phyloP scores from a whole-genome alignment of 2,797 vertebrate species.

The Caiman crocodilus region DNA sequence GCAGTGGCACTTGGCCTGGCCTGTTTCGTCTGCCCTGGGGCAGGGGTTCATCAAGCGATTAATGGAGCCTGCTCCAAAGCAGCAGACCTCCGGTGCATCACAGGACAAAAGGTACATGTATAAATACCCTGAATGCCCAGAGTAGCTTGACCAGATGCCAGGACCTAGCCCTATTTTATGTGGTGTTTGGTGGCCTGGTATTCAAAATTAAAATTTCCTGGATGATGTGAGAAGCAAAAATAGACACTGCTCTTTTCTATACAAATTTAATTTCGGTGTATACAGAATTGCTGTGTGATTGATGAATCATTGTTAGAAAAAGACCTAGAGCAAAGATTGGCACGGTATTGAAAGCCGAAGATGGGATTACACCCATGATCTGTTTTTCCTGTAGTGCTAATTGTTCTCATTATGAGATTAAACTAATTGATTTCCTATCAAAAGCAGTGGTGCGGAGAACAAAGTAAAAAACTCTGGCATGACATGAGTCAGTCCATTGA shows the following conservation, averaged over 20 bases:
- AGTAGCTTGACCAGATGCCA: background rate
- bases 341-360: constrained; percentile 6
- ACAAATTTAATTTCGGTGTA: accelerated
- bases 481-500: constrained; percentile 35
- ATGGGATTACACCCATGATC: constrained; percentile 17
- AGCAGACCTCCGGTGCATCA: too few species aligned
- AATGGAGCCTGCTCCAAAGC: too few species aligned
- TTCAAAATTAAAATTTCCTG: background rate
- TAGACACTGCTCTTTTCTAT: background rate
- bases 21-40: too few species aligned
- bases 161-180: background rate
- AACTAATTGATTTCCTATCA: constrained; percentile 63
- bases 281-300: background rate
- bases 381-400: constrained; percentile 57
- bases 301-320: background rate
- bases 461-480: constrained; percentile 30
- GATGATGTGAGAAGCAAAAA: background rate
- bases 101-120: too few species aligned
- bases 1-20: too few species aligned
- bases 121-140: accelerated
- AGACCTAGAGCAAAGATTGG: background rate
- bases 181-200: background rate
- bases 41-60: too few species aligned
- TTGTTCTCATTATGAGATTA: constrained; percentile 72
- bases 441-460: constrained; percentile 39